A percentile compares a stretch with the other conserved stretches of the same genome.
phyloP scores from a whole-genome alignment of 2,888 invertebrate species.

The Rhagonycha lutea region DNA sequence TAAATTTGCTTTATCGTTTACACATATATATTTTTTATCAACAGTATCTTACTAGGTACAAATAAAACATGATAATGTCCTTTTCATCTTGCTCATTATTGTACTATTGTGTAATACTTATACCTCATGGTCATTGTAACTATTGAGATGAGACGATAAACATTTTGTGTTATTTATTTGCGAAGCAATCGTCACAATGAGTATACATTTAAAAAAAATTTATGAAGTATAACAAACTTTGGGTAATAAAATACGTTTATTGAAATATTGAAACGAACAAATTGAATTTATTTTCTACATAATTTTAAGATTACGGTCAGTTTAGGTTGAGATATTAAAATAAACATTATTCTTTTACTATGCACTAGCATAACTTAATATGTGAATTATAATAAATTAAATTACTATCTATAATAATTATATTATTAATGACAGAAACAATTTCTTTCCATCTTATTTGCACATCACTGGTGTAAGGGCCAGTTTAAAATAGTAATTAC shows the following conservation, averaged over 20 bases:
- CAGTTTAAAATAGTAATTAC: too few species aligned
- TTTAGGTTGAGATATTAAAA: too few species aligned
- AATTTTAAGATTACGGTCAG: too few species aligned
- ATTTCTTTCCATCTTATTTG: too few species aligned
- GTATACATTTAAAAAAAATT: not conserved
- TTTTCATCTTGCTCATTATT: slow-evolving; percentile 50
- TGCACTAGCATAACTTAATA: too few species aligned
- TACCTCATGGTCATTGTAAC: slow-evolving; percentile 44
- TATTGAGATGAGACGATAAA: slow-evolving; percentile 44
- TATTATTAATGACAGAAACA: too few species aligned
- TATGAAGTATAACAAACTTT: not conserved
- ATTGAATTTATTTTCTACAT: not conserved
- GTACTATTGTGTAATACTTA: slow-evolving; percentile 50
- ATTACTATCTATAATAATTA: too few species aligned
- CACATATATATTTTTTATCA: slow-evolving; percentile 45
- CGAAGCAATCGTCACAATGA: slow-evolving; percentile 23
- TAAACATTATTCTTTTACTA: too few species aligned
- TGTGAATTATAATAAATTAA: too few species aligned
- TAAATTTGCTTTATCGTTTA: slow-evolving; percentile 29
- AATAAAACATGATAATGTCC: slow-evolving; percentile 46
- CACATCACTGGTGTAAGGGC: too few species aligned
- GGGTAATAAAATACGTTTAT: not conserved
- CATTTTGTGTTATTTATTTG: slow-evolving; percentile 38
- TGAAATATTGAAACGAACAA: not conserved
- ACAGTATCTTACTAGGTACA: slow-evolving; percentile 43